Percentiles rank a stretch among this genome's conserved stretches.
These are phyloP conservation scores for Channa argus DNA, from an alignment of 2,113 vertebrate species.

Conservation along the genomic window DNA sequence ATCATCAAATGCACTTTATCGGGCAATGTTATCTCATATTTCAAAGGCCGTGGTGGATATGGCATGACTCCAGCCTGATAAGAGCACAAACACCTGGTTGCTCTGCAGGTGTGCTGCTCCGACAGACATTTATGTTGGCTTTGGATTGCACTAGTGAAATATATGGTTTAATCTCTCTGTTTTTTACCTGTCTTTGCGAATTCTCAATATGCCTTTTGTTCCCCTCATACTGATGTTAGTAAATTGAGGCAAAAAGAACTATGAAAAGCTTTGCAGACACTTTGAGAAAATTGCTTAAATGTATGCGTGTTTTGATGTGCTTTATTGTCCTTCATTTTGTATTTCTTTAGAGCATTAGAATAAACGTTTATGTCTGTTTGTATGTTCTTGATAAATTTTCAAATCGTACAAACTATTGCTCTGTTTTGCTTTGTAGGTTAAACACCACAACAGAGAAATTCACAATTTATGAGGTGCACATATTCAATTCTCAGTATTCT, in stretches of 20 bases:
- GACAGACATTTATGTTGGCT: slow-evolving; percentile 55
- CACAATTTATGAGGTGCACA: slow-evolving; percentile 58
- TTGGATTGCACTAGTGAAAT: slow-evolving; percentile 33
- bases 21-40: slow-evolving; percentile 55
- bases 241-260: slow-evolving; percentile 35
- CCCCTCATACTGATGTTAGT: not conserved
- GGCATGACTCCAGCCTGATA: slow-evolving; percentile 59
- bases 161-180: slow-evolving; percentile 38
- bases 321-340: slow-evolving; percentile 8
- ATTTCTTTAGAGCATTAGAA: not conserved
- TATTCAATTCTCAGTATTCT: slow-evolving; percentile 43
- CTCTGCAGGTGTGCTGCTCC: slow-evolving; percentile 45
- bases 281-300: slow-evolving; percentile 14
- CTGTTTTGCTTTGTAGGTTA: slow-evolving; percentile 30
- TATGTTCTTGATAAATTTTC: not conserved
- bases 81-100: slow-evolving; percentile 67
- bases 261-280: slow-evolving; percentile 25
- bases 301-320: not conserved
- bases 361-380: not conserved
- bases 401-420: slow-evolving; percentile 26
- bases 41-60: slow-evolving; percentile 64
- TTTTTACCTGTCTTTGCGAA: slow-evolving; percentile 39
- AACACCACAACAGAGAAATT: slow-evolving; percentile 39
- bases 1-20: slow-evolving; percentile 67
- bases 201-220: not conserved